Base-by-base conservation (phyloP, 2,888 invertebrate genomes). In the Drosophila mulleri region DNA sequence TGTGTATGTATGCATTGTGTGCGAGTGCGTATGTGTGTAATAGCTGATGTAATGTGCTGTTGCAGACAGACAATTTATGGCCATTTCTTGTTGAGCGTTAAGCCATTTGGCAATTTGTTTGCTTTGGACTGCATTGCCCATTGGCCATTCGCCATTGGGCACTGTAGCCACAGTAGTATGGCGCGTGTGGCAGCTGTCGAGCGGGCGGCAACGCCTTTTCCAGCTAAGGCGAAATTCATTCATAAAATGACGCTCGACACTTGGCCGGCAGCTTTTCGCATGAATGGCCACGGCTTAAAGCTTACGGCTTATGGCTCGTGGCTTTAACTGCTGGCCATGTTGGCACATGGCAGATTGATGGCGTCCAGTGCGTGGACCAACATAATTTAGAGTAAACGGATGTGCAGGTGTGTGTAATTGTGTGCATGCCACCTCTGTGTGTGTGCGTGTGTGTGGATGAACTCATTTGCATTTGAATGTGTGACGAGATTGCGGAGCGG, bases 201-300 rank as follows among this genome's bases (percentile, higher is more conserved):
- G 52, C 62, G 41, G 47, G 45, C 50, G 57, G 57, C 59, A 48
- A 50, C 62, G 63, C 52, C 52, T 50, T 48, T 56, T 71, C 54
- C 78, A 85, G 73, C 81, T 75, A 67, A 83, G 71, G 73, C 86
- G 73, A 81, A 86, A 77, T 86, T 88, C 87, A 88, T 87, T 87
- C 87, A 88, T 84, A 78, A 88, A 85, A 79, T 54, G 54, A 66
- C 62, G 47, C 56, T 68, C 72, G 75, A 59, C 74, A 75, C 72
- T 76, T 82, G 75, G 76, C 68, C 58, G 68, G 52, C 62, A 67
- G 79, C 64, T 70, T 81, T 79, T 85, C 73, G 85, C 88, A 78
- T 88, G 83, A 88, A 82, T 83, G 84, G 70, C 58, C 74, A 67
- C 59, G 75, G 71, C 69, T 75, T 65, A 57, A 72, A 60, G 72